Conservation (phyloP, 2,797 vertebrate species). For the Lates japonicus region DNA sequence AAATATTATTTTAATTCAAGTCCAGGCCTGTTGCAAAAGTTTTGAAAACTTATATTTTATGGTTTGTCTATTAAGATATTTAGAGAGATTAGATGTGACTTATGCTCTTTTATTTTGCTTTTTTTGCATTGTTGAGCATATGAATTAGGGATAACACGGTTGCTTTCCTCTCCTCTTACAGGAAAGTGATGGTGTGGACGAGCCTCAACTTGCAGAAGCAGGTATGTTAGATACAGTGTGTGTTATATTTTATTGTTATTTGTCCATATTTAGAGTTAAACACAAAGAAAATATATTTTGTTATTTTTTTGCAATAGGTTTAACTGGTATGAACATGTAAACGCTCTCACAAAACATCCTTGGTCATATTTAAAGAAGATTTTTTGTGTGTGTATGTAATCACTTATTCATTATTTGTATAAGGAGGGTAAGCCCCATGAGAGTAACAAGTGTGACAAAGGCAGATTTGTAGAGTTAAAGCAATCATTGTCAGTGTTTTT, state of each 20-base stretch:
- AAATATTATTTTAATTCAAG: not conserved
- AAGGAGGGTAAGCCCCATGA: no score
- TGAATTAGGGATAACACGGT: not conserved
- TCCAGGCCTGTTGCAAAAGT: not conserved
- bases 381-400: no score
- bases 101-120: not conserved
- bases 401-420: no score
- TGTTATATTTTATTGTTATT: not conserved
- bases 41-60: not conserved
- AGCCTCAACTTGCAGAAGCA: constrained; percentile 70
- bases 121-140: not conserved
- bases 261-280: not conserved
- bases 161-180: constrained; percentile 31
- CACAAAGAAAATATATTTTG: not conserved
- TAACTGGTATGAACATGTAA: not conserved
- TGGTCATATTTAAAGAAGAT: no score
- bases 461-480: no score
- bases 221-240: constrained; percentile 57
- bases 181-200: constrained; percentile 72
- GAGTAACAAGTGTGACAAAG: no score
- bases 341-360: not conserved
- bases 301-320: not conserved
- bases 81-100: not conserved
- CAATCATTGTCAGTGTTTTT: no score
- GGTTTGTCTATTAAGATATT: not conserved